Evolutionary conservation across 2,888 invertebrate species (phyloP).

Genomic region (Autographa pulchrina): DNA sequence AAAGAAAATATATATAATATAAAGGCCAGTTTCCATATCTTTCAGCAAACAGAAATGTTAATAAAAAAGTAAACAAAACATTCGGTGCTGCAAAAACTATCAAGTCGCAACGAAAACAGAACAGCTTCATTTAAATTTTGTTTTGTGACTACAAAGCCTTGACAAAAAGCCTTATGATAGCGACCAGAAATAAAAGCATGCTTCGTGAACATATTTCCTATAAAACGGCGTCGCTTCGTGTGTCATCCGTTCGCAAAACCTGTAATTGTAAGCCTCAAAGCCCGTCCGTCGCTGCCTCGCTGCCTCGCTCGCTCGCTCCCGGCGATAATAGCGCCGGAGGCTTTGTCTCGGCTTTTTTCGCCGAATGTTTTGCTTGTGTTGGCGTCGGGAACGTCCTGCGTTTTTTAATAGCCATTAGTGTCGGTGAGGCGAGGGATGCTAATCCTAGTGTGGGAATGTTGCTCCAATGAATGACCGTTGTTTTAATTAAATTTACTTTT

Average conservation of each 20-base stretch:
- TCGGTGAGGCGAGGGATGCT: slow-evolving; percentile 27
- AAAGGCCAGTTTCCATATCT: background rate
- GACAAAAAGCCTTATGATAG: slow-evolving; percentile 29
- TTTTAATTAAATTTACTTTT: slow-evolving; percentile 1
- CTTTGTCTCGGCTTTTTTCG: slow-evolving; percentile 48
- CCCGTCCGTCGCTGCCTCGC: slow-evolving; percentile 22
- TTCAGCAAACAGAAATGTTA: slow-evolving; percentile 1
- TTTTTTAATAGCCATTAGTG: slow-evolving; percentile 54
- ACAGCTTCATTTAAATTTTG: background rate
- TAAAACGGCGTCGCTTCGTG: slow-evolving; percentile 32
- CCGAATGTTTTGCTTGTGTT: slow-evolving; percentile 53
- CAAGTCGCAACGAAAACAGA: background rate
- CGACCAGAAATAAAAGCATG: slow-evolving; percentile 23
- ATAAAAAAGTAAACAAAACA: background rate
- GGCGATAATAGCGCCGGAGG: slow-evolving; percentile 27
- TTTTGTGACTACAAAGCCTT: slow-evolving; percentile 7
- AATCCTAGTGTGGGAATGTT: slow-evolving; percentile 25
- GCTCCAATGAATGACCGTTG: background rate
- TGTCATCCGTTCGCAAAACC: slow-evolving; percentile 49
- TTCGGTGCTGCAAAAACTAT: background rate
- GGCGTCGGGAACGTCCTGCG: slow-evolving; percentile 40
- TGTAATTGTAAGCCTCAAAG: slow-evolving; percentile 56
- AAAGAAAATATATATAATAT: too few species aligned
- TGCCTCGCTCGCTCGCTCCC: slow-evolving; percentile 28
- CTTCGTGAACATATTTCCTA: slow-evolving; percentile 42